Percentiles rank a stretch among this genome's conserved stretches.
Conservation (phyloP, 1,140 invertebrate species). For the Trichonephila inaurata region DNA sequence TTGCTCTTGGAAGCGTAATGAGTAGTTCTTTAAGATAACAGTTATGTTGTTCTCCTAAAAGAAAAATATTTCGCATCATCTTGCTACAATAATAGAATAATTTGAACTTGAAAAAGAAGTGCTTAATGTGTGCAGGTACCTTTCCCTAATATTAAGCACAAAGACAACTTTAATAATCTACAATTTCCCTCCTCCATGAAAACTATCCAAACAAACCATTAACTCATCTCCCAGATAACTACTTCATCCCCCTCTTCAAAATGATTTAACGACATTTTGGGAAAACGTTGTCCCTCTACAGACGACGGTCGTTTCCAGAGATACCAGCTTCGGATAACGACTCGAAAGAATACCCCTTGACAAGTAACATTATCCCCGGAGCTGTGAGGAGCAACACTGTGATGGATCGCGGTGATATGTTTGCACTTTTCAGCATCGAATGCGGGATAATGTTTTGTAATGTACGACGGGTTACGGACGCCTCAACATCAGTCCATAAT, state of each 20-base stretch:
- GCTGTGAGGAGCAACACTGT: neutral
- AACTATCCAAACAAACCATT: neutral
- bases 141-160: too few relatives aligned
- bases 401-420: slow-evolving; percentile 12
- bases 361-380: slow-evolving; percentile 38
- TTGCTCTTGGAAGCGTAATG: too few relatives aligned
- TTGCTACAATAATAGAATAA: too few relatives aligned
- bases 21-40: too few relatives aligned
- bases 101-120: too few relatives aligned
- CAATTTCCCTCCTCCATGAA: neutral
- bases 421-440: too few relatives aligned
- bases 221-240: neutral
- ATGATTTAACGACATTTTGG: neutral
- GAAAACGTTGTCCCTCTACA: neutral
- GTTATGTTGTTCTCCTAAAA: too few relatives aligned
- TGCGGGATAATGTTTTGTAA: neutral
- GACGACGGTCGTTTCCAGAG: slow-evolving; percentile 18
- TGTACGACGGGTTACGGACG: neutral
- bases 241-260: neutral
- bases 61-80: too few relatives aligned
- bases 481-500: neutral
- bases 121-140: too few relatives aligned
- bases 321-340: slow-evolving; percentile 9
- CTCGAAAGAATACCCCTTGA: neutral
- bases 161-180: neutral